Base-by-base conservation (phyloP, 2,113 vertebrate genomes). In the Galbula dea region DNA sequence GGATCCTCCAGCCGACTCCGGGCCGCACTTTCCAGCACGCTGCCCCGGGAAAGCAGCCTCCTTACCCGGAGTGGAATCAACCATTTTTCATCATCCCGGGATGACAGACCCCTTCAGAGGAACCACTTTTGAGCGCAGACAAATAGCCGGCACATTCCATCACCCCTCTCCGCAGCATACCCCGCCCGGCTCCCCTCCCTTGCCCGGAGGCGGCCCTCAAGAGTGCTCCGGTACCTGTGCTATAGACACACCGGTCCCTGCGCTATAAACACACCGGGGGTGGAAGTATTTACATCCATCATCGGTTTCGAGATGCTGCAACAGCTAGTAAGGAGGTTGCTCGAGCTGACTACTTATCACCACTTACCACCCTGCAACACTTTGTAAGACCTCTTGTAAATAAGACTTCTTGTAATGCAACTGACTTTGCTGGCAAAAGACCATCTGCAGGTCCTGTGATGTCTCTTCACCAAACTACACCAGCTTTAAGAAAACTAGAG, bases 81-180 rank as follows among this genome's bases (percentile, higher is more conserved):
- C 97, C 97, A 98, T 97, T 96, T 59, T 45, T 88, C 93, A 85
- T 73, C 93, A 78, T 90, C 88, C 94, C 93, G 83, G 94, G 68
- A 81, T 79, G 93, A 93, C 90, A 73, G 89, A 88, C 68, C 46
- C 80, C 95, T 84, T 51, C 89, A 36, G 59, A 76, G 58, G 62
- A 65, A 36, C 51, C 63, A 41, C 82, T 68, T 57, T 24, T 52
- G 27, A 81, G 71, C 46, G 32, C 57, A 81, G 54, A 59, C 65
- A 22, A 63, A 88, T 22, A 83, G 69, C 83, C 69, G 34, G 68
- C 90, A 17, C 86, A 86, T 91, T 95, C 94, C 89, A 86, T 8
- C 88, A 15, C 8, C 26, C 57, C 79, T 18, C 74, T 57, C 59
- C 45, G 67, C 19, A 67, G 71, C 76, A 43, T 19, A 16, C 4